Evolutionary conservation across 1,140 invertebrate genomes (phyloP), one percentile per base, ranked within the genome.

Genomic region (Sycobia sp.): DNA sequence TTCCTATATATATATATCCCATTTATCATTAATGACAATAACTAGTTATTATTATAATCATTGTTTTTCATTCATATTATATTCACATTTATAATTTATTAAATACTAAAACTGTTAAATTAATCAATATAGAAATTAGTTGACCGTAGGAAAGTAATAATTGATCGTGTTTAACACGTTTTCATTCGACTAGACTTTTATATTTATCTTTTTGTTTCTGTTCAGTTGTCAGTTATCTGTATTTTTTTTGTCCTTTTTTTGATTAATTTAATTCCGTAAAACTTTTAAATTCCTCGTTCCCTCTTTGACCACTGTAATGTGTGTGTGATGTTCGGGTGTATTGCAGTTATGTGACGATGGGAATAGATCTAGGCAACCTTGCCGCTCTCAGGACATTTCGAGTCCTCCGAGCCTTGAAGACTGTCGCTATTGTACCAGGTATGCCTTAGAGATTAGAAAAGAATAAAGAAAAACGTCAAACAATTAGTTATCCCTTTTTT

Each of bases 371-470:
- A 85, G 95, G 94, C 84, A 98, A 97, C 88, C 88, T 98, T 85
- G 94, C 95, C 83, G 95, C 94, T 85, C 88, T 99, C 82, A 90
- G 96, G 90, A 98, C 96, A 81, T 98, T 98, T 89, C 90, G 97
- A 86, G 97, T 99, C 82, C 88, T 99, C 78, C 88, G 97, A 90
- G 96, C 96, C 80, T 89, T 99, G 82, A 98, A 98, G 90, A 98
- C 96, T 84, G 94, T 99, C 82, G 95, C 96, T 86, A 98, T 99
- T 86, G 90, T 98, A 84, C 96, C 97, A 89, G 97, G 96, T 98
- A 90, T 88, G 79, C 76, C 80, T 63, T 63, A 63, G 61, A 63
- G 16, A 63, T 56, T 63, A 57, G 38, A 25, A 25, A 50, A 50
- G 23, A 41, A 59, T 4, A 23, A 57, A 46, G 16, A 16, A 27